phyloP scores from a whole-genome alignment of 2,797 vertebrate genomes.

The Scyliorhinus canicula region DNA sequence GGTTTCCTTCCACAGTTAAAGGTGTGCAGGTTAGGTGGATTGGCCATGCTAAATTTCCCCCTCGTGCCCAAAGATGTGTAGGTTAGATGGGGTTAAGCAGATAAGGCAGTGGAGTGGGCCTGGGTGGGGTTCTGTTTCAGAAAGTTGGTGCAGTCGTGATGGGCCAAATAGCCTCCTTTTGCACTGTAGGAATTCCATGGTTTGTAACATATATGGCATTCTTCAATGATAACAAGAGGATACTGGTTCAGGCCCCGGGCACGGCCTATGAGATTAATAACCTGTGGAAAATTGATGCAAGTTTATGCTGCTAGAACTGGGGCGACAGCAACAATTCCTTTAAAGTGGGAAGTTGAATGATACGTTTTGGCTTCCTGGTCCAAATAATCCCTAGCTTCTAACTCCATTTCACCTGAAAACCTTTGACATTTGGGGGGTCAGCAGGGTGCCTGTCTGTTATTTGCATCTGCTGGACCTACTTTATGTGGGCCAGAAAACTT shows the following conservation, averaged over 20 bases:
- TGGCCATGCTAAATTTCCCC: too few relatives aligned
- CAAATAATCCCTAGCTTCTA: background rate
- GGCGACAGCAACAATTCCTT: background rate
- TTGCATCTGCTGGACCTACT: background rate
- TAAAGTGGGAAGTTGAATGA: background rate
- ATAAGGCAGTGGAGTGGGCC: too few relatives aligned
- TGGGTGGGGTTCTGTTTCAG: too few relatives aligned
- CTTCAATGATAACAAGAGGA: background rate
- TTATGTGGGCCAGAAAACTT: background rate
- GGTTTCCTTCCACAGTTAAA: too few relatives aligned
- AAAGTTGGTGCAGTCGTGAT: too few relatives aligned
- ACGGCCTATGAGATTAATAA: background rate
- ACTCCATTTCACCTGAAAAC: background rate
- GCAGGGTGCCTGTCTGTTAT: background rate
- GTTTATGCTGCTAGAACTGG: background rate
- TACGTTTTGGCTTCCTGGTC: background rate
- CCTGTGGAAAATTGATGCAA: background rate
- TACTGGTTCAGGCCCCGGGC: too few relatives aligned
- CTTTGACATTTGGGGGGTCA: background rate
- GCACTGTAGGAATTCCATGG: too few relatives aligned
- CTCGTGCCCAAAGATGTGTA: too few relatives aligned
- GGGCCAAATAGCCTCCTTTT: too few relatives aligned
- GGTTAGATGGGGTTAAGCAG: too few relatives aligned
- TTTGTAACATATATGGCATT: too few relatives aligned
- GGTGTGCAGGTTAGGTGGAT: too few relatives aligned